phyloP scores from a whole-genome alignment of 2,113 vertebrate species.

The Limanda limanda region DNA sequence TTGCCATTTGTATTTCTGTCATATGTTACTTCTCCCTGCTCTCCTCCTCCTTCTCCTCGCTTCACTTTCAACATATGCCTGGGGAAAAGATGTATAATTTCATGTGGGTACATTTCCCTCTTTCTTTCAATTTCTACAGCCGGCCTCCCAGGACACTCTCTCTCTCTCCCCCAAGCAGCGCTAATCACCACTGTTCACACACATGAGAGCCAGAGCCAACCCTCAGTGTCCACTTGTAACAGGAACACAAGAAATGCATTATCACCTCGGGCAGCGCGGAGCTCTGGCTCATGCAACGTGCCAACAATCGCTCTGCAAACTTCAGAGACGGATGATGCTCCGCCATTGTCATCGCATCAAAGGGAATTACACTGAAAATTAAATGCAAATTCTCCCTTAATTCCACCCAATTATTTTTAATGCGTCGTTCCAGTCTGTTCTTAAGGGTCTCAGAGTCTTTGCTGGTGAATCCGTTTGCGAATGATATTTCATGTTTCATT shows the following conservation, averaged over 20 bases:
- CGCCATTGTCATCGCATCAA: conserved; percentile 49
- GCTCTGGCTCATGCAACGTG: conserved; percentile 27
- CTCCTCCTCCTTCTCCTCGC: neutral
- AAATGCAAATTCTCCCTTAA: conserved; percentile 57
- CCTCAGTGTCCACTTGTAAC: conserved; percentile 67
- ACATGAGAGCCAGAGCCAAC: conserved; percentile 43
- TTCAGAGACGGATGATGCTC: conserved; percentile 14
- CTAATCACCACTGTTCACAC: conserved; percentile 71
- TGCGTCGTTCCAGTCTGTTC: conserved; percentile 33
- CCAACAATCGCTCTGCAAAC: conserved; percentile 49
- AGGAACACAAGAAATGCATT: conserved; percentile 79
- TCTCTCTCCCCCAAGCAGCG: conserved; percentile 31
- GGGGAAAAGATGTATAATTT: conserved; percentile 46
- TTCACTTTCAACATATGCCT: conserved; percentile 47
- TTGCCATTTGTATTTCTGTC: conserved; percentile 62
- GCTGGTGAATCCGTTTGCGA: conserved; percentile 46
- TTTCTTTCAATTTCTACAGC: conserved; percentile 50
- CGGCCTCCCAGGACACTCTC: conserved; percentile 30
- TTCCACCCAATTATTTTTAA: conserved; percentile 67
- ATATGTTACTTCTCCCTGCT: conserved; percentile 34
- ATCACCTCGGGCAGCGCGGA: conserved; percentile 57
- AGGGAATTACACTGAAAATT: conserved; percentile 49
- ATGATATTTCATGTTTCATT: conserved; percentile 66
- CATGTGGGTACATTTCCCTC: conserved; percentile 45
- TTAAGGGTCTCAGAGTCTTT: conserved; percentile 25